Base-by-base conservation (phyloP, 2,113 vertebrate species). In the Callipepla squamata region DNA sequence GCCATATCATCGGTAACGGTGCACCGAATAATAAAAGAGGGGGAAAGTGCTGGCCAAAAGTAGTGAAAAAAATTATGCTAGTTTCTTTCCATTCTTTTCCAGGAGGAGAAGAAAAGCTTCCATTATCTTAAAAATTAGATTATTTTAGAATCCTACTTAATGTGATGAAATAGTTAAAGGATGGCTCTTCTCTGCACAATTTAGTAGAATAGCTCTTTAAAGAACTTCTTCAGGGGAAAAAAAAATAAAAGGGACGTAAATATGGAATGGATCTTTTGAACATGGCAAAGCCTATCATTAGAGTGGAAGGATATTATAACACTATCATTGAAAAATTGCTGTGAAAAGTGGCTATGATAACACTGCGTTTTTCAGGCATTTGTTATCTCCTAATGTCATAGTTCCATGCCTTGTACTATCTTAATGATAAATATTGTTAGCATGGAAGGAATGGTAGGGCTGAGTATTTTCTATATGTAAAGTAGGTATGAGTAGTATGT, bases 1-100 rank as follows among this genome's bases (percentile, higher is more conserved):
- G 53, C 94, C 88, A 79, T 91, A 91, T 95, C 83, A 87, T 89
- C 94, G 94, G 95, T 95, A 94, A 96, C 74, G 34, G 92, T 93
- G 82, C 67, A 93, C 61, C 82, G 91, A 94, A 85, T 81, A 95
- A 88, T 57, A 80, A 79, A 77, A 84, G 63, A 66, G 2, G 7
- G 21, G 12, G 47, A 8, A 94, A 96, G 96, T 90, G 85, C 44
- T 8, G 16, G 38, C 57, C 6, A 92, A 90, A 95, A 72, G 34
- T 32, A 59, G 70, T 48, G 50, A 91, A 44, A 70, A 44, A 86
- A 89, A 92, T 13, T 25, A 93, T 1, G 18, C 77, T 93, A 53
- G 76, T 81, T 97, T 95, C 92, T 87, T 74, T 90, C 53, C 83
- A 83, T 94, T 94, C 51, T 77, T 83, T 90, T 91, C 53, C n/a